Conservation (phyloP, 2,797 vertebrate genomes). For the Alcedo quadribrachys region DNA sequence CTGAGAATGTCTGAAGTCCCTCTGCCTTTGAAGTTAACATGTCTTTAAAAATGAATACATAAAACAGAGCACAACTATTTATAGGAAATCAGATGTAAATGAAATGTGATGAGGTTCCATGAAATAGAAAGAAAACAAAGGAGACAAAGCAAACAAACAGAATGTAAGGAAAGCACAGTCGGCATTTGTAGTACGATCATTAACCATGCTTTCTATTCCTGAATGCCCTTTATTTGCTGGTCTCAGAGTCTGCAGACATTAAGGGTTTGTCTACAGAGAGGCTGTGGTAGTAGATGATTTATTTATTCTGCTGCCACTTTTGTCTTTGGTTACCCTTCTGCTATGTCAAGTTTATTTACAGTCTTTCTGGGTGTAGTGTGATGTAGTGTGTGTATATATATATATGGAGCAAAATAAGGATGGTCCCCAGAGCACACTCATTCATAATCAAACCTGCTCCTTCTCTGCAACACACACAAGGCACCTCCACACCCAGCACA, state of each 20-base stretch:
- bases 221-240: conserved; percentile 4
- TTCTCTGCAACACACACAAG: not conserved
- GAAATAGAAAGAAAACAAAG: conserved; percentile 33
- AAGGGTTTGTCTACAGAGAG: conserved; percentile 13
- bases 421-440: not conserved
- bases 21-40: conserved; percentile 32
- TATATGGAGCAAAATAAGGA: not conserved
- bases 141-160: conserved; percentile 4
- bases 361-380: not conserved
- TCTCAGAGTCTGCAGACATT: not conserved
- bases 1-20: not conserved
- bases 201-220: not conserved
- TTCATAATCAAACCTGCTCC: not conserved
- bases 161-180: not conserved
- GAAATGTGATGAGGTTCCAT: not conserved
- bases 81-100: conserved; percentile 33
- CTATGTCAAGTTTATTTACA: not conserved
- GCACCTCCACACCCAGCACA: not conserved
- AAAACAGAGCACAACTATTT: conserved; percentile 22
- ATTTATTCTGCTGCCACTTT: conserved; percentile 38
- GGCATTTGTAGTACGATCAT: not conserved
- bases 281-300: not conserved
- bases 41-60: conserved; percentile 13
- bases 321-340: not conserved
- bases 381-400: not conserved